phyloP scores from a whole-genome alignment of 2,888 invertebrate genomes.

The Fragum fragum region DNA sequence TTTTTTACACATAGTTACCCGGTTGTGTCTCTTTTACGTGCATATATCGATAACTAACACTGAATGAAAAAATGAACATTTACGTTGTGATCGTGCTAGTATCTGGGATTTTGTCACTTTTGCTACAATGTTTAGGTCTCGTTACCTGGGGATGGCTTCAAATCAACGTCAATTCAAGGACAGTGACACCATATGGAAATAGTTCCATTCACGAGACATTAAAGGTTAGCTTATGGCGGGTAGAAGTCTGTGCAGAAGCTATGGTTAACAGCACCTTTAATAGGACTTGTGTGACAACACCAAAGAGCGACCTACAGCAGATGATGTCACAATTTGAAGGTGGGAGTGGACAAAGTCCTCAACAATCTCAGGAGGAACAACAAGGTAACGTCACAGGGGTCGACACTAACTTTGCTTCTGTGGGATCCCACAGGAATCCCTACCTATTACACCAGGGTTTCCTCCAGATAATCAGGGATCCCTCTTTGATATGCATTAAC shows the following conservation, averaged over 20 bases:
- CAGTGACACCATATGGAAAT: neutral
- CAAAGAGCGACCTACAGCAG: neutral
- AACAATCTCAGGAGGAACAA: neutral
- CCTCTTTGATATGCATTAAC: no score
- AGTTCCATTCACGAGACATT: neutral
- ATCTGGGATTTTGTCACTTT: neutral
- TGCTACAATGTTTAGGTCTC: neutral
- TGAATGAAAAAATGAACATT: constrained; percentile 86
- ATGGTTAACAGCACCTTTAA: neutral
- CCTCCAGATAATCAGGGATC: no score
- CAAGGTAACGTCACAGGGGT: neutral
- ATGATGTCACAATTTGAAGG: neutral
- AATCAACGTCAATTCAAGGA: neutral
- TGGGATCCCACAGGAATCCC: no score
- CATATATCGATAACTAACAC: no score
- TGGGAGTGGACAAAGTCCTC: neutral
- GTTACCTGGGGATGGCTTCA: neutral
- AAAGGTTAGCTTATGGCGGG: neutral
- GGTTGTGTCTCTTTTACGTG: no score
- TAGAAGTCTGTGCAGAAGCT: neutral
- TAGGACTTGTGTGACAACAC: neutral
- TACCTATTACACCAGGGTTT: no score
- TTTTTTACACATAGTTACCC: no score
- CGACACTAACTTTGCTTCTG: no score
- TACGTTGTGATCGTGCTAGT: neutral